phyloP scores from a whole-genome alignment of 2,113 vertebrate species.

The Phylloscopus whistleri region DNA sequence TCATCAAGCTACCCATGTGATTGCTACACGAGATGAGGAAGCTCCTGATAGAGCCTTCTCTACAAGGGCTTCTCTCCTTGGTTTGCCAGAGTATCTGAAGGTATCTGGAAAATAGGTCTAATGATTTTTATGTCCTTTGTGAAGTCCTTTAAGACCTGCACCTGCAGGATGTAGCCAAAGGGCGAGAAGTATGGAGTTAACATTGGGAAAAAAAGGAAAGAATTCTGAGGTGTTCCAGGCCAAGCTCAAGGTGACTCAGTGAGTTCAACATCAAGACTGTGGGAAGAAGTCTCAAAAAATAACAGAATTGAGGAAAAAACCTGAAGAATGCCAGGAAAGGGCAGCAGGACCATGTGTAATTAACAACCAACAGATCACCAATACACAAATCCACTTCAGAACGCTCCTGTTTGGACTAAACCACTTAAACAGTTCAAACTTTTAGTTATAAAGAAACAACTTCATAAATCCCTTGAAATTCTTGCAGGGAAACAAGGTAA shows the following conservation, averaged over 20 bases:
- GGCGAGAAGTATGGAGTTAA: neutral
- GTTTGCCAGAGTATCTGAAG: neutral
- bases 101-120: neutral
- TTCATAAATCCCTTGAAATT: neutral
- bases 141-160: neutral
- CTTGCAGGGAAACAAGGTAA: neutral
- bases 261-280: neutral
- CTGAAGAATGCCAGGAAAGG: neutral
- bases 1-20: accelerated
- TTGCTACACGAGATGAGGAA: neutral
- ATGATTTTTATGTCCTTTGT: neutral
- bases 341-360: neutral
- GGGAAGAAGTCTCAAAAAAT: neutral
- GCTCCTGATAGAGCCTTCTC: neutral
- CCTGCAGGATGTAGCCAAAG: neutral
- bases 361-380: neutral
- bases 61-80: neutral
- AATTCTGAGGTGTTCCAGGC: neutral
- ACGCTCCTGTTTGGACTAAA: neutral
- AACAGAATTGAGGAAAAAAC: neutral
- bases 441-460: neutral
- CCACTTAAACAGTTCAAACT: neutral
- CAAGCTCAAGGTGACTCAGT: neutral
- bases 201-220: neutral
- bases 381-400: neutral